Percentiles rank a stretch among this genome's conserved stretches.
phyloP scores from a whole-genome alignment of 2,113 vertebrate genomes.

The Chlorodrepanis virens region DNA sequence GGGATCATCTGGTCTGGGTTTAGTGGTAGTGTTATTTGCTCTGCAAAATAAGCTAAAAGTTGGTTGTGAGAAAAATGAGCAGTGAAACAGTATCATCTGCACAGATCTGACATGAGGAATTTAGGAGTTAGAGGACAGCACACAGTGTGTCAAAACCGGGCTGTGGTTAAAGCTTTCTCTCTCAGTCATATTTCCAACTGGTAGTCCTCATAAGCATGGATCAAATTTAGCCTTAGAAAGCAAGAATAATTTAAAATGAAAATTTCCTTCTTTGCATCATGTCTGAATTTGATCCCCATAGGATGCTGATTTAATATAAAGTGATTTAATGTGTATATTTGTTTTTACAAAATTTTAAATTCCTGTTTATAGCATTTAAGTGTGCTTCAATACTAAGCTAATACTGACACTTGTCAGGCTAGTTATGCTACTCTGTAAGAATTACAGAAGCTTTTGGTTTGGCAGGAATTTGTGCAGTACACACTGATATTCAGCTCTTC shows the following conservation, averaged over 20 bases:
- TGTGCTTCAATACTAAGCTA: neutral
- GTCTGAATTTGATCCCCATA: neutral
- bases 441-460: neutral
- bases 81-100: neutral
- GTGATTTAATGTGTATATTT: neutral
- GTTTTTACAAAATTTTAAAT: neutral
- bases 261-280: neutral
- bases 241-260: neutral
- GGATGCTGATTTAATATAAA: neutral
- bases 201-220: neutral
- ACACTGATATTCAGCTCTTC: neutral
- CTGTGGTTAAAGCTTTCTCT: neutral
- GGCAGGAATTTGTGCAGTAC: neutral
- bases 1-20: neutral
- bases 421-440: neutral
- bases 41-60: neutral
- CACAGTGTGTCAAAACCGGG: neutral
- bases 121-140: neutral
- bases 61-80: neutral
- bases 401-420: neutral
- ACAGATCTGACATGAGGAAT: neutral
- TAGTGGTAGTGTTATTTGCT: neutral
- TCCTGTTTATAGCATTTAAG: neutral
- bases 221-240: neutral
- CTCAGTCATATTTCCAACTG: neutral